Conservation (phyloP, 2,113 vertebrate species). For the Nerophis lumbriciformis region DNA sequence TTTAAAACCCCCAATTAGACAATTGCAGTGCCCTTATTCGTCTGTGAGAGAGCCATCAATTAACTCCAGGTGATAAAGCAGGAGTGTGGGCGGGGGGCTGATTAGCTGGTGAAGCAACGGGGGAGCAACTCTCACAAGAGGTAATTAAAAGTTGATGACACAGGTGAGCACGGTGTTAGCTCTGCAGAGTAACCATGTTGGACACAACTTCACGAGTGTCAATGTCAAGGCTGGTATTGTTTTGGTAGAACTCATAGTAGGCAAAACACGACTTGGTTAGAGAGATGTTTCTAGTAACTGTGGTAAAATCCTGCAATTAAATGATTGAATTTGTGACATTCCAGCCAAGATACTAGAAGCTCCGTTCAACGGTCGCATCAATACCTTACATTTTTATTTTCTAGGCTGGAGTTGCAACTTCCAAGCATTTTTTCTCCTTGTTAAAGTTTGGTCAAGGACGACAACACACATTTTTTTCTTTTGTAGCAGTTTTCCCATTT, state of each 20-base stretch:
- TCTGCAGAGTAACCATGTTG: background rate
- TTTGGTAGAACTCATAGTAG: background rate
- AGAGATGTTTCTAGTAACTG: background rate
- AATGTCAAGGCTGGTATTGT: background rate
- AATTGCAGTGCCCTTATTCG: background rate
- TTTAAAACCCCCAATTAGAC: background rate
- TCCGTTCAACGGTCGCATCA: background rate
- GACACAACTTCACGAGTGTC: background rate
- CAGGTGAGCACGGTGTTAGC: background rate
- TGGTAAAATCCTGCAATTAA: background rate
- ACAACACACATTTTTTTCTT: background rate
- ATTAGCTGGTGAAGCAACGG: background rate
- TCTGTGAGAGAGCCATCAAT: background rate
- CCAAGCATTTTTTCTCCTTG: background rate
- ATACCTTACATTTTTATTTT: background rate
- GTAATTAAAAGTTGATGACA: conserved; percentile 1
- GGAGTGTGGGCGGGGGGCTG: background rate
- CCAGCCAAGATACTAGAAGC: background rate
- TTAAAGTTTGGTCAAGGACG: background rate
- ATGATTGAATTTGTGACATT: background rate
- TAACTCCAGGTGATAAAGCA: conserved; percentile 1
- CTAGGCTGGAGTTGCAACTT: background rate
- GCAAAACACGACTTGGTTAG: background rate
- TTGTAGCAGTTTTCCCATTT: background rate
- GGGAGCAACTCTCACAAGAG: background rate